phyloP scores from a whole-genome alignment of 2,797 vertebrate species.

The Helarctos malayanus region DNA sequence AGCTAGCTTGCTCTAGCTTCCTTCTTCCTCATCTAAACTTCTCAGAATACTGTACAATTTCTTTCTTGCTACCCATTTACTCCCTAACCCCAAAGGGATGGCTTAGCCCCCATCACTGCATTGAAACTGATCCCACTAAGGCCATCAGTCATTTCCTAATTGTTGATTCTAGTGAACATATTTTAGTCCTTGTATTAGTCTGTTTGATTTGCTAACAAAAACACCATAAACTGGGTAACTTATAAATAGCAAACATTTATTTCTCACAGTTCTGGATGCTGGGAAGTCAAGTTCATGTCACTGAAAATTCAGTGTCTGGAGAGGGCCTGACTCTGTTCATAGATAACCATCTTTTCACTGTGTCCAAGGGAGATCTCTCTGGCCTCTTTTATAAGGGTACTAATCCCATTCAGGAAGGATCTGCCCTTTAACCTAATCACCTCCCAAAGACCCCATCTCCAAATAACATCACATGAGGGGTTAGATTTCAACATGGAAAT shows the following conservation, averaged over 20 bases:
- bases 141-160: constrained; percentile 32
- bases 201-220: neutral
- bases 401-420: neutral
- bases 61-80: constrained; percentile 28
- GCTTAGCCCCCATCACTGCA: neutral
- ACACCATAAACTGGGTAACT: neutral
- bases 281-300: neutral
- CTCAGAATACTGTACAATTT: neutral
- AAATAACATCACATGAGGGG: neutral
- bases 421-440: neutral
- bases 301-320: neutral
- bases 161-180: neutral
- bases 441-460: neutral
- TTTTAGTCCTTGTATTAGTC: constrained; percentile 41
- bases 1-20: neutral
- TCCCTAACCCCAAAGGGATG: neutral
- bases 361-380: neutral
- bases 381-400: neutral
- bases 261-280: neutral
- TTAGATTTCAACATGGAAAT: neutral
- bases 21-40: constrained; percentile 38
- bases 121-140: neutral
- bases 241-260: neutral
- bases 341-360: neutral
- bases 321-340: neutral